Percentiles rank a stretch among this genome's conserved stretches.
Conservation (phyloP, 2,113 vertebrate species). For the Elgaria multicarinata region DNA sequence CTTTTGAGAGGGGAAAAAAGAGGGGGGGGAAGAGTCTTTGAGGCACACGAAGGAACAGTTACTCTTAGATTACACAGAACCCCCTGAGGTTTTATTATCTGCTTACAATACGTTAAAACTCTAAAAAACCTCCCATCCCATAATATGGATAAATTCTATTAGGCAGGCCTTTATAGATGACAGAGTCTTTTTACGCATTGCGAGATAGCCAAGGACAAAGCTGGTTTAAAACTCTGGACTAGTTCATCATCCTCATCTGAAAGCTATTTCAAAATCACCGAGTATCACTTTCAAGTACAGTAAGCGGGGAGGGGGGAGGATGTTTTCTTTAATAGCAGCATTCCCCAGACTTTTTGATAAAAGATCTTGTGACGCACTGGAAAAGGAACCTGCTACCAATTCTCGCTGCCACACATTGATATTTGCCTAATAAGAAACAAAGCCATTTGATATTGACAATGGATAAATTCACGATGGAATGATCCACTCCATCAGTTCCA, state of each 20-base stretch:
- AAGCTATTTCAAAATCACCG: conserved; percentile 24
- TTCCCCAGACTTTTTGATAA: neutral
- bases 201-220: neutral
- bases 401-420: neutral
- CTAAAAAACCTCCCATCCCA: conserved; percentile 16
- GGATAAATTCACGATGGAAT: neutral
- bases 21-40: neutral
- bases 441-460: neutral
- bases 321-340: neutral
- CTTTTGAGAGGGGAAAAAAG: conserved; percentile 4
- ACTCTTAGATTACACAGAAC: neutral
- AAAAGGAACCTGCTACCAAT: neutral
- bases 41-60: neutral
- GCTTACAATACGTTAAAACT: conserved; percentile 4
- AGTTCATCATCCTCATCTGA: conserved; percentile 20
- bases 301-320: neutral
- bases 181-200: conserved; percentile 16
- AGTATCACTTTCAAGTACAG: fast-evolving
- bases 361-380: neutral
- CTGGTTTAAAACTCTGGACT: conserved; percentile 31
- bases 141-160: neutral
- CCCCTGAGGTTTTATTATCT: conserved; percentile 38
- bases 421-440: neutral
- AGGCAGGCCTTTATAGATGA: conserved; percentile 19
- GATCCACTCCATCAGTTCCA: neutral